Evolutionary conservation across 1,140 invertebrate species (phyloP), one percentile per base, ranked within the genome.

Genomic region (Augochlora pura): DNA sequence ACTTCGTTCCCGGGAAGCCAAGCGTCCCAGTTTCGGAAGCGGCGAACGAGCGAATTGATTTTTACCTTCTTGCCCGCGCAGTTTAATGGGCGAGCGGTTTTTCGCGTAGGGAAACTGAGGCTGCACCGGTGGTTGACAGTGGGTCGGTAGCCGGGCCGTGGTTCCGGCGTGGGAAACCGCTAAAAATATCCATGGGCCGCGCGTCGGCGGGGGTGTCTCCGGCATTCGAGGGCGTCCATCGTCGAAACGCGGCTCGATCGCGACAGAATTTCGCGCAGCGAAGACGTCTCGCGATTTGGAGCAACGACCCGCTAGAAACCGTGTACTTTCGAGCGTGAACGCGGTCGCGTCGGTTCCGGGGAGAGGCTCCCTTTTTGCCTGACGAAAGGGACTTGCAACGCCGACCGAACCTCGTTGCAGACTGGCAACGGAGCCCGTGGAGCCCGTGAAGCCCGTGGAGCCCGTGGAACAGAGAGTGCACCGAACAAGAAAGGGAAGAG

Each of bases 401-500:
- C 66, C 86, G 54, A 82, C 82, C 77, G 59, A 85, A 85, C 75
- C 85, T 63, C 71, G 77, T 69, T 71, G 82, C 80, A 83, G 74
- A 90, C 89, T 90, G 86, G 54, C 42, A 46, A 46, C 70, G 23
- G 74, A 52, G 79, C 74, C 69, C 68, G 64, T 46, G 32, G 32
- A 32, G 32, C 32, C 32, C 32, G 32, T 32, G 32, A 32, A 32
- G 32, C 32, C 32, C 32, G 32, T 32, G 32, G 32, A 32, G 32
- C 32, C 70, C 60, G 66, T 59, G 57, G 73, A 60, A 46, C 72
- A 80, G 66, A 80, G 60, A 59, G 62, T 79, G 67, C 69, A 77
- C 49, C 67, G 68, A 82, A 78, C 60, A 72, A 49, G 69, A 78
- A 66, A 66, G 39, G 32, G 39, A 38, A 66, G 64, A 66, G 64